Base-by-base conservation (phyloP, 2,797 vertebrate species). In the Lophura swinhoii region DNA sequence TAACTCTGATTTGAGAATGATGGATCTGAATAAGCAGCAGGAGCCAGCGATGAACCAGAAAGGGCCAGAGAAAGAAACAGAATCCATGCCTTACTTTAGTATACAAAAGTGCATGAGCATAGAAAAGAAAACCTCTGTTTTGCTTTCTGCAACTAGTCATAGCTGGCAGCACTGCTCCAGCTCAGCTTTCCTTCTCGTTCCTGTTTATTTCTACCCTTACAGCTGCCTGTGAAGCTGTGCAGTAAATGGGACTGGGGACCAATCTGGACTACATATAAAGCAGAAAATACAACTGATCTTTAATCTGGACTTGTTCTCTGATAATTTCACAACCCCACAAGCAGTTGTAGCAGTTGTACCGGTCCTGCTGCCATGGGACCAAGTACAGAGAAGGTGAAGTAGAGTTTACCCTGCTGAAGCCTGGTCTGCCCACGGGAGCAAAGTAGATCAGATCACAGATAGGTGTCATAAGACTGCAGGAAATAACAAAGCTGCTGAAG, bases 321-420 rank as follows among this genome's bases (percentile, higher is more conserved):
- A 71, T 48, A 80, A 89, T 2, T 3, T 37, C 78, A 80, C 23
- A 39, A 46, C 46, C 68, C 43, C 83, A 63, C 31, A 51, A 37
- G 66, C 70, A 92, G 73, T 18, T 0, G 0, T n/a, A 66, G 66
- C 70, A 92, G 73, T 18, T 0, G 0, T n/a, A 66, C 56, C 1
- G 4, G 55, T 46, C 67, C 63, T 90, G 60, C 26, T 29, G 67
- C 76, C 53, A 80, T 20, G 70, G 28, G 15, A 51, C 15, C 31
- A 78, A 46, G 37, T 86, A 72, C 10, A 64, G 29, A 39, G 60
- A 82, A 76, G 48, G 56, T 76, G 20, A 46, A 72, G 31, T 56
- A 80, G 29, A 87, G 24, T 5, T 41, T 15, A 44, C 37, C 20
- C 67, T 56, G 60, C 63, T 48, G 63, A 60, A 75, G 73, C 53